Evolutionary conservation across 1,140 invertebrate genomes (phyloP), one percentile per base, ranked within the genome.

Genomic region (Achatina immaculata): DNA sequence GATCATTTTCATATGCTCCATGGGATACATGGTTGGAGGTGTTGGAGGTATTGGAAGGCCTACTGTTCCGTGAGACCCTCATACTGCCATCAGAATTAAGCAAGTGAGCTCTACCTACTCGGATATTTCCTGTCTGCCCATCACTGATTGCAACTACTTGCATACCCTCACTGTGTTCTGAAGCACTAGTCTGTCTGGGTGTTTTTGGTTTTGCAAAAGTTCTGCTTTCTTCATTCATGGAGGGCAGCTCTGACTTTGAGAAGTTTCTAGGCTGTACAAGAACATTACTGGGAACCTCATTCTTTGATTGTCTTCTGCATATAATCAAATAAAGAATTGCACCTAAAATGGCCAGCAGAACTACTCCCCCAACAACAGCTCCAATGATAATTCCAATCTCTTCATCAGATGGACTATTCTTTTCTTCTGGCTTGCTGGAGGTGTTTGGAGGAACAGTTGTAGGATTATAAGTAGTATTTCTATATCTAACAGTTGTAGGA

Each of bases 141-240:
- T 75, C 73, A 45, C 73, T 75, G 73, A 75, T 75, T 6, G 73
- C 73, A 43, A 75, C n/a, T 7, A 75, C 73, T 42, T 75, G 43
- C 73, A 75, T 75, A n/a, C 48, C 38, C 1, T 40, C 73, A 9
- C 42, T 40, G 7, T 34, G 11, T 16, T 51, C 43, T 36, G n/a
- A 28, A 24, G 2, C 14, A 38, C 34, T 24, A 36, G 34, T 7
- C 7, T 48, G 45, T 24, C 31, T 36, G n/a, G 6, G 11, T 16
- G 28, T 75, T n/a, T 75, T 75, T 24, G n/a, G 45, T n/a, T 42
- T 55, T 7, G 28, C 31, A 42, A 75, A 75, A 16, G 14, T 75
- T 31, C 48, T 31, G 1, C 45, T 55, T 45, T 75, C 73, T 40
- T 31, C 34, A 42, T 24, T 58, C 73, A 75, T 75, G 34, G 48